These are phyloP conservation scores for Phoenoteleia sp. DNA, from an alignment of 2,888 invertebrate species.

Conservation along the genomic window DNA sequence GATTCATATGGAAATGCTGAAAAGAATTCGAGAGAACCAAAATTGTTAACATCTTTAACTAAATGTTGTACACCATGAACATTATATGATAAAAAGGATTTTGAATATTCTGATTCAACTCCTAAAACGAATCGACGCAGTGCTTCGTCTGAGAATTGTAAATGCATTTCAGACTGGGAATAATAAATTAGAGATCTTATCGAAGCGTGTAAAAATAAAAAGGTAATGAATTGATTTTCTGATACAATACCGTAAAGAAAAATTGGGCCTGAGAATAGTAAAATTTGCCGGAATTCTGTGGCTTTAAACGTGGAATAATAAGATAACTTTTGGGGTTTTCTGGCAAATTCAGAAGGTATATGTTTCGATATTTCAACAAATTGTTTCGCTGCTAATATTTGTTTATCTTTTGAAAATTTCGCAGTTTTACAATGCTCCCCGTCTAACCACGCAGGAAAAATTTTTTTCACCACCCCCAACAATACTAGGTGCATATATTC, in stretches of 20 bases:
- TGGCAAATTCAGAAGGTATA: slow-evolving; percentile 32
- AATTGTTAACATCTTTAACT: neutral
- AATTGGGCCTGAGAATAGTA: slow-evolving; percentile 5
- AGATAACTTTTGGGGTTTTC: neutral
- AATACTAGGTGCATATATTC: slow-evolving; percentile 39
- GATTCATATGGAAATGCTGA: neutral
- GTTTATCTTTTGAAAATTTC: neutral
- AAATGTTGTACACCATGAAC: neutral
- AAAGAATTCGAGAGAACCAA: neutral
- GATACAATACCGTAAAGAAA: slow-evolving; percentile 1
- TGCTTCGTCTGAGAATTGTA: neutral
- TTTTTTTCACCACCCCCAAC: slow-evolving; percentile 15
- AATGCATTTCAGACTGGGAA: neutral
- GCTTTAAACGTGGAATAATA: slow-evolving; percentile 19
- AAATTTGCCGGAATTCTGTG: slow-evolving; percentile 39
- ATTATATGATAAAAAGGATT: neutral
- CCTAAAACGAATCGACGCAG: neutral
- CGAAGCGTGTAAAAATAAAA: slow-evolving; percentile 20
- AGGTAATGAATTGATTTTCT: neutral
- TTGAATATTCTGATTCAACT: neutral
- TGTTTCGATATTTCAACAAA: too few relatives aligned
- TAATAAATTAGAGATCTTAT: slow-evolving; percentile 16
- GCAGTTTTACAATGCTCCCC: slow-evolving; percentile 1
- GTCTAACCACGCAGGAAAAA: slow-evolving; percentile 25
- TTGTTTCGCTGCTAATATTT: neutral